Percentiles rank a stretch among this genome's conserved stretches.
Evolutionary conservation across 2,113 vertebrate species (phyloP).

Genomic region (human): DNA sequence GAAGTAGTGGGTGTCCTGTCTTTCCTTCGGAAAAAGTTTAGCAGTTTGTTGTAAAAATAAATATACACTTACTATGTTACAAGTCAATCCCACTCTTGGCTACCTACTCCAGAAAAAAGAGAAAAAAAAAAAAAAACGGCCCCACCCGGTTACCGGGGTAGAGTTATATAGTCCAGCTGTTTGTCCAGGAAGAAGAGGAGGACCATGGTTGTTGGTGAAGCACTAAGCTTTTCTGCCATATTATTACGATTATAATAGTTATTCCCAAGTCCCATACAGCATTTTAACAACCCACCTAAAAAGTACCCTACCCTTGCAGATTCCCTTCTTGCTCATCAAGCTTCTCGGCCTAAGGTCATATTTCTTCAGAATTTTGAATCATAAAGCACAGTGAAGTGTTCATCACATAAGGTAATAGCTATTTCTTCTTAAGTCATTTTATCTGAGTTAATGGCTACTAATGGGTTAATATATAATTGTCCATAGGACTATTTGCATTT

Average conservation of each 20-base stretch:
- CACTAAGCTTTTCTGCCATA: background rate
- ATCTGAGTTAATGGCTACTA: background rate
- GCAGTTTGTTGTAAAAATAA: no score
- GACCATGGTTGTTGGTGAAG: background rate
- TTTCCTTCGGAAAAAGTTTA: background rate
- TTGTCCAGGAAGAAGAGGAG: no score
- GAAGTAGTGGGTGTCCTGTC: accelerated
- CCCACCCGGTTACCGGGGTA: background rate
- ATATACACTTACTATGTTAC: no score
- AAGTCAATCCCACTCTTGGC: no score
- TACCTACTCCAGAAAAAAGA: no score
- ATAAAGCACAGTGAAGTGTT: background rate
- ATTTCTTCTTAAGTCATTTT: background rate
- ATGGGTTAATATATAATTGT: background rate
- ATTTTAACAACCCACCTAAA: background rate
- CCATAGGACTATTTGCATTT: background rate
- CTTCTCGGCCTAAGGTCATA: accelerated
- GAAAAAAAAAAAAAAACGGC: no score
- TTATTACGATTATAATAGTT: background rate
- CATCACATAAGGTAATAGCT: background rate
- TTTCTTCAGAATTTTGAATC: background rate
- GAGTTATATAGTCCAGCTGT: background rate
- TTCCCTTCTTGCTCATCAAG: background rate
- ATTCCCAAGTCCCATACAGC: background rate
- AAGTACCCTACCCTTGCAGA: background rate